phyloP scores from a whole-genome alignment of 1,140 invertebrate genomes.

The Bombyx mandarina region DNA sequence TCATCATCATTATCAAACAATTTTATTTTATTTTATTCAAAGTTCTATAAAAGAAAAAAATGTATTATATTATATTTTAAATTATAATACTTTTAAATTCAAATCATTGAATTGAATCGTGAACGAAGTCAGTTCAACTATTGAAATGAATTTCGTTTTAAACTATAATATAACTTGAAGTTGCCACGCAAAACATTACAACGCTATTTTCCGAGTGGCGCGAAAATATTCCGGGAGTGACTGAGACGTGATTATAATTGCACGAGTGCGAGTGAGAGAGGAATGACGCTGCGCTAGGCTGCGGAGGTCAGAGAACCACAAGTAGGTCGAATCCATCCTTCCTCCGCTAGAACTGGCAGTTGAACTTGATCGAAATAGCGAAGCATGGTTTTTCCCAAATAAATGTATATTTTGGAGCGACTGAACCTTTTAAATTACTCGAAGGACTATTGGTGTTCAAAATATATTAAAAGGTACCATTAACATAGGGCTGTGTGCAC shows the following conservation, averaged over 20 bases:
- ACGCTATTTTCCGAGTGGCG: slow-evolving; percentile 57
- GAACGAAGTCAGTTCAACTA: too few species aligned
- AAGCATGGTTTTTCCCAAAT: slow-evolving; percentile 49
- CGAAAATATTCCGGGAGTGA: slow-evolving; percentile 64
- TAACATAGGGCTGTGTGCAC: too few species aligned
- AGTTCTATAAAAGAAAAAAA: not conserved
- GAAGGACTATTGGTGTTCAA: too few species aligned
- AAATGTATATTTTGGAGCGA: too few species aligned
- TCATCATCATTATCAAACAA: not conserved
- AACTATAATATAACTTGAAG: not conserved
- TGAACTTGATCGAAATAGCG: slow-evolving; percentile 58
- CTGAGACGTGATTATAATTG: slow-evolving; percentile 22
- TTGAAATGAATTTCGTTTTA: too few species aligned
- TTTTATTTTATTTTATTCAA: not conserved
- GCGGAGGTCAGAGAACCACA: slow-evolving; percentile 66
- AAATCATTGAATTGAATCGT: not conserved
- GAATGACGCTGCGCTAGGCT: slow-evolving; percentile 42
- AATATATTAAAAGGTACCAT: too few species aligned
- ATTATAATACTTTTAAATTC: not conserved
- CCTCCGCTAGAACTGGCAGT: slow-evolving; percentile 43
- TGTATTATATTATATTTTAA: not conserved
- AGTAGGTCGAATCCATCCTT: slow-evolving; percentile 67
- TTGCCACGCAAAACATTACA: slow-evolving; percentile 7
- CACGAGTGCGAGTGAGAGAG: slow-evolving; percentile 21
- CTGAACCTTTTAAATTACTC: too few species aligned